A percentile compares a stretch with the other conserved stretches of the same genome.
phyloP scores from a whole-genome alignment of 2,113 vertebrate species.

The Orientallactaga bullata region DNA sequence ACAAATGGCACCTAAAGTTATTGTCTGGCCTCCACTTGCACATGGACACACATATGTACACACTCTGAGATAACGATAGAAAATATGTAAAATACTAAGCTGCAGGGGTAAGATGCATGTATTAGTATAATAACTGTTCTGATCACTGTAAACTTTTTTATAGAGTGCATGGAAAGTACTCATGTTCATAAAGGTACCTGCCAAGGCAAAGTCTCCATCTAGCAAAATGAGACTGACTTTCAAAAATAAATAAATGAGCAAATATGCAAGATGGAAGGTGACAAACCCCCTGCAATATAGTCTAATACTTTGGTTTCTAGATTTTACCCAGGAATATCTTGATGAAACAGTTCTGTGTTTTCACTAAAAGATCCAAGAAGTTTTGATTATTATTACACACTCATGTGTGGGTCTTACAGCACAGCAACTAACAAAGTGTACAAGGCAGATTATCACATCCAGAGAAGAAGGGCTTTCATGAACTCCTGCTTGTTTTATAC shows the following conservation, averaged over 20 bases:
- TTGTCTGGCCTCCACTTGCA: too few species aligned
- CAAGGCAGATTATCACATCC: not conserved
- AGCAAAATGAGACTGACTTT: not conserved
- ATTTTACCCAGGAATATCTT: not conserved
- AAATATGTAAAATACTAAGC: too few species aligned
- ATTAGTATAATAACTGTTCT: not conserved
- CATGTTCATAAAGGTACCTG: not conserved
- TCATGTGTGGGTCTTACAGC: not conserved
- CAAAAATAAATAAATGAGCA: not conserved
- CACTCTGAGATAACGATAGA: too few species aligned
- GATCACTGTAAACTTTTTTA: not conserved
- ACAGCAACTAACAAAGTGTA: not conserved
- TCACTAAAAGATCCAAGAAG: not conserved
- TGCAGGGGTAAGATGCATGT: too few species aligned
- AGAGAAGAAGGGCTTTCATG: constrained; percentile 50
- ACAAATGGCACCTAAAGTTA: too few species aligned
- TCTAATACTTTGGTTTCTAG: not conserved
- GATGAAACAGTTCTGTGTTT: not conserved
- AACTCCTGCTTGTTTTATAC: constrained; percentile 41
- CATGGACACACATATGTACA: too few species aligned
- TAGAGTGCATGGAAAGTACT: not conserved
- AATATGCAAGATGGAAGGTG: rapidly evolving
- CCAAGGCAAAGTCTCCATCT: not conserved
- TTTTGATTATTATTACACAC: not conserved
- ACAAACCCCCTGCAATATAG: not conserved